A percentile compares a stretch with the other conserved stretches of the same genome.
Conservation (phyloP, 1,140 invertebrate species). For the Drosophila sturtevanti region DNA sequence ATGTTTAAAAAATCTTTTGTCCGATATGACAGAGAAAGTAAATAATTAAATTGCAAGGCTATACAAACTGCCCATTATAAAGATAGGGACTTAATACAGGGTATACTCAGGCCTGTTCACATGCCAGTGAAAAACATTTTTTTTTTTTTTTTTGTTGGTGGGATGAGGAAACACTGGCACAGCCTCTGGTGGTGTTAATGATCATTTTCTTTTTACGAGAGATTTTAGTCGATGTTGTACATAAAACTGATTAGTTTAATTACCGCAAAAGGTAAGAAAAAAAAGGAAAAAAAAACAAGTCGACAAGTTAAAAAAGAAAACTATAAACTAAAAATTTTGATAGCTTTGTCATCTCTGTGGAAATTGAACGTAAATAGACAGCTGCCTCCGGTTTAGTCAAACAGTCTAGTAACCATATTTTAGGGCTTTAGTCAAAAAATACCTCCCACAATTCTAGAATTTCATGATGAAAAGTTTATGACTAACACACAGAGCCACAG, state of each 20-base stretch:
- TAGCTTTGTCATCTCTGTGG: constrained; percentile 7
- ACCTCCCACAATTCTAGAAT: constrained; percentile 34
- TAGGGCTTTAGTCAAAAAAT: neutral
- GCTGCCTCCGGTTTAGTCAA: constrained; percentile 8
- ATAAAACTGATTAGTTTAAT: constrained; percentile 14
- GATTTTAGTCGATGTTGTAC: constrained; percentile 8
- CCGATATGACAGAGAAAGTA: no score
- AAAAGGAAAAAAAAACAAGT: neutral
- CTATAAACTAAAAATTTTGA: constrained; percentile 11
- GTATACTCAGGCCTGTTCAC: neutral
- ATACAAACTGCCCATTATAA: no score
- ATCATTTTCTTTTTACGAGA: constrained; percentile 19
- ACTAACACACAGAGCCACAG: constrained; percentile 63
- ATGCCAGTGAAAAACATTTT: constrained; percentile 1
- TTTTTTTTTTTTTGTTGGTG: neutral
- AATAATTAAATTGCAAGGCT: no score
- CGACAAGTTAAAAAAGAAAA: neutral
- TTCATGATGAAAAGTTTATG: constrained; percentile 65
- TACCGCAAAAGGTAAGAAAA: neutral
- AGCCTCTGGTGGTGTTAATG: constrained; percentile 47
- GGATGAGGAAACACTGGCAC: neutral
- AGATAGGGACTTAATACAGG: neutral
- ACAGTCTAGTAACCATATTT: neutral
- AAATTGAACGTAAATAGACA: neutral
- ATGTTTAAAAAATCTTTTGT: no score